Percentiles rank a stretch among this genome's conserved stretches.
Conservation (phyloP, 2,888 invertebrate species). For the Chymomyza fuscimana region DNA sequence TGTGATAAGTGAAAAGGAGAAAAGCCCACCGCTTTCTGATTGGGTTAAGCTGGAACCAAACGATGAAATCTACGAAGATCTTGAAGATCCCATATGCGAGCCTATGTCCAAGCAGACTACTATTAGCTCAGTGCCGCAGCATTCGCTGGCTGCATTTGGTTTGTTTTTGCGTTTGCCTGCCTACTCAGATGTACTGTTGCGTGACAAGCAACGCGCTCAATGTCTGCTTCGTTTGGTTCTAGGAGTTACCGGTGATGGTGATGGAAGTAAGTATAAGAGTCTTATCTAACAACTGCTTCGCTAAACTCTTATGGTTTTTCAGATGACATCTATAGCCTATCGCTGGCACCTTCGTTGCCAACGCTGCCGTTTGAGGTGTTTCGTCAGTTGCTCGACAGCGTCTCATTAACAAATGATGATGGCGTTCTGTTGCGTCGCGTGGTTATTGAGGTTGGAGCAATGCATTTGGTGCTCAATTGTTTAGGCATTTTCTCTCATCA, state of each 20-base stretch:
- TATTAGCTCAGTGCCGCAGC: slow-evolving; percentile 89
- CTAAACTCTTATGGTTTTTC: slow-evolving; percentile 9
- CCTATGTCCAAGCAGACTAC: slow-evolving; percentile 81
- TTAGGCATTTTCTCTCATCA: slow-evolving; percentile 94
- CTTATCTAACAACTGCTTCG: not conserved
- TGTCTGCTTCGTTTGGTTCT: slow-evolving; percentile 91
- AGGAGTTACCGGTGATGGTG: slow-evolving; percentile 95
- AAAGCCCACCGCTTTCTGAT: slow-evolving; percentile 77
- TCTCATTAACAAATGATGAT: slow-evolving; percentile 87
- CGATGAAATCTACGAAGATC: slow-evolving; percentile 84
- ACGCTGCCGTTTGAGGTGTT: slow-evolving; percentile 81
- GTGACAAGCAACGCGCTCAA: slow-evolving; percentile 91
- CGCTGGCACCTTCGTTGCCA: slow-evolving; percentile 85
- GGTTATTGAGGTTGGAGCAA: slow-evolving; percentile 91
- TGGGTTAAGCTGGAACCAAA: slow-evolving; percentile 82
- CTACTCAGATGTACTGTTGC: slow-evolving; percentile 92
- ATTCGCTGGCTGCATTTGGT: slow-evolving; percentile 94
- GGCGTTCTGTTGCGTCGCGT: slow-evolving; percentile 87
- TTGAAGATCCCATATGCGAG: slow-evolving; percentile 82
- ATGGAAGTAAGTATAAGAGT: slow-evolving; percentile 84
- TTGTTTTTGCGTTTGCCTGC: slow-evolving; percentile 93
- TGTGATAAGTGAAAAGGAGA: slow-evolving; percentile 78
- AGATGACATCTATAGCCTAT: slow-evolving; percentile 86
- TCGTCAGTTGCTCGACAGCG: slow-evolving; percentile 88
- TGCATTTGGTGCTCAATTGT: slow-evolving; percentile 91